A percentile compares a stretch with the other conserved stretches of the same genome.
These are phyloP conservation scores for Heliconius hermathena DNA, from an alignment of 1,140 invertebrate species.

Conservation along the genomic window DNA sequence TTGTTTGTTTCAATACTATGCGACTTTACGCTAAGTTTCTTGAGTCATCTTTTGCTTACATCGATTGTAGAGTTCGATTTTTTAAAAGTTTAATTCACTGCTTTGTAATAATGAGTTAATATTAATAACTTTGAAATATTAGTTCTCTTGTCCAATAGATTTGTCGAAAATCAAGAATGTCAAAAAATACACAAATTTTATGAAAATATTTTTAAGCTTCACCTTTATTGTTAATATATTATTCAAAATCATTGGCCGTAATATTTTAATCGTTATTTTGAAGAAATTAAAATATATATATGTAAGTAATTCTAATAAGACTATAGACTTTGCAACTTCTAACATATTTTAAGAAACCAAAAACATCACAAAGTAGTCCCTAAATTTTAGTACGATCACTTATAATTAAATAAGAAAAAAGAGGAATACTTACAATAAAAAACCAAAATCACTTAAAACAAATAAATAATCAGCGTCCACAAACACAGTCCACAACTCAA, in stretches of 20 bases:
- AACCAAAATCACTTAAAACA: background rate
- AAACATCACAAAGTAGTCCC: no score
- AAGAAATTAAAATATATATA: background rate
- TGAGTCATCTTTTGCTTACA: background rate
- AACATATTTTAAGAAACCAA: background rate
- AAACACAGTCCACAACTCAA: conserved; percentile 1
- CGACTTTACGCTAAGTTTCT: background rate
- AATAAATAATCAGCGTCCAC: conserved; percentile 1
- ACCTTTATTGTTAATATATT: no score
- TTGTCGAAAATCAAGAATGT: background rate
- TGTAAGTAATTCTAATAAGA: background rate
- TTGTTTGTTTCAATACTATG: background rate
- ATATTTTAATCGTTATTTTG: no score
- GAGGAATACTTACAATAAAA: background rate
- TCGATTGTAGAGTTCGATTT: background rate
- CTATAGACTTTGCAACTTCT: background rate
- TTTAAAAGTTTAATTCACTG: background rate
- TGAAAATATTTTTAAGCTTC: background rate
- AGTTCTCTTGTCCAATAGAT: background rate
- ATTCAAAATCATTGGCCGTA: no score
- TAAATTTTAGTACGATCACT: background rate
- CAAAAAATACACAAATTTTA: background rate
- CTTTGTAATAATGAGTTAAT: background rate
- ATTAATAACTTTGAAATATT: background rate
- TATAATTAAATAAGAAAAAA: background rate